Evolutionary conservation across 2,888 invertebrate genomes (phyloP), one percentile per base, ranked within the genome.

Genomic region (Kryphioiulus occultus): DNA sequence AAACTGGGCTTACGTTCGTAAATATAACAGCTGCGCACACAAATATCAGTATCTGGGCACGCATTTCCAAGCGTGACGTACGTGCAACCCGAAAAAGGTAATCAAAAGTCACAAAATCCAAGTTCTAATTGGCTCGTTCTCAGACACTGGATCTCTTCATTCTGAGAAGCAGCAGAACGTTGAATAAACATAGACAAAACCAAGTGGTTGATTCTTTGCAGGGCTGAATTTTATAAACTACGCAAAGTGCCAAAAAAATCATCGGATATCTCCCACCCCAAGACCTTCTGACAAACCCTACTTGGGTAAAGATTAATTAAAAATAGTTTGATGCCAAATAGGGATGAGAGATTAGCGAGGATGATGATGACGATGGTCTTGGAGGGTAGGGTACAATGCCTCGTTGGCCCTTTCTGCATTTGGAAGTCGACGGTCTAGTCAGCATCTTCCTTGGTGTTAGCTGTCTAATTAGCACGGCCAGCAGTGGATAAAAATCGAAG

Each of bases 391-490:
- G n/a, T n/a, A 19, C n/a, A 59, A 59, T 59, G 59, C 59, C 59
- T 59, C n/a, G n/a, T 2, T 59, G 59, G 59, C 59, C 59, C 19
- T 59, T 59, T n/a, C 15, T 59, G 59, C n/a, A 59, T n/a, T 59
- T 59, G 59, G 19, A 59, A 59, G 4, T 59, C 59, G n/a, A 59
- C 59, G n/a, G 59, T 59, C 59, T 59, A 59, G 59, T 59, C 59
- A 59, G 59, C 59, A 59, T 59, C 59, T 59, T 3, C 3, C 4
- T 26, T n/a, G 19, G 84, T 39, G 84, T 84, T 39, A 17, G 32
- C 84, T 84, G 39, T n/a, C 39, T 84, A 84, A 84, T 84, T 84
- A 30, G 84, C 84, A 30, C 35, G 35, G n/a, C 84, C 39, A 84
- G 10, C 84, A 84, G n/a, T 10, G 84, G 84, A 84, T 84, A 84